These are phyloP conservation scores for Barbus barbus DNA, from an alignment of 2,113 vertebrate species.

Conservation along the genomic window DNA sequence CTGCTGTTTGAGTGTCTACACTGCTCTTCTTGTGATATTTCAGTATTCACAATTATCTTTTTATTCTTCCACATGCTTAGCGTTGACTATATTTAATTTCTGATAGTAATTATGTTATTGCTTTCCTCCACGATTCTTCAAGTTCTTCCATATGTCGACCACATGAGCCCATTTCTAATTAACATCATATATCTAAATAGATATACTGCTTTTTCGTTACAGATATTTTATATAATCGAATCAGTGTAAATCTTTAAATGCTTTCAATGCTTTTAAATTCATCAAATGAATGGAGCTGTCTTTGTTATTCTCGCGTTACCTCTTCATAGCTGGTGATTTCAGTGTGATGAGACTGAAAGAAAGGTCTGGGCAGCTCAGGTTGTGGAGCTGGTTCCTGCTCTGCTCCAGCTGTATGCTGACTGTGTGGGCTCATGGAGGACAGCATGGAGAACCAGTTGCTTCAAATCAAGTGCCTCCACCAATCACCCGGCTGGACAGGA, in stretches of 20 bases:
- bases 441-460: conserved; percentile 55
- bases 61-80: not conserved
- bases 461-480: conserved; percentile 59
- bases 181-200: not conserved
- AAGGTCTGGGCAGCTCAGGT: conserved; percentile 51
- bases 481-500: conserved; percentile 82
- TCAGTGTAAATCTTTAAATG: no score
- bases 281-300: not conserved
- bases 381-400: conserved; percentile 73
- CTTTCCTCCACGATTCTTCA: not conserved
- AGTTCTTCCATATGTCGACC: not conserved
- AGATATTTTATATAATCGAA: not conserved
- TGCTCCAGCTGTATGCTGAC: conserved; percentile 65
- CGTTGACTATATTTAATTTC: not conserved
- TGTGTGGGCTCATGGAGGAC: conserved; percentile 61
- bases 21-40: not conserved
- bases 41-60: not conserved
- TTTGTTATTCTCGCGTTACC: not conserved
- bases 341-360: conserved; percentile 62
- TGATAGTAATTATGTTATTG: not conserved
- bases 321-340: not conserved
- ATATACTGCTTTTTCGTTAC: not conserved
- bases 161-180: not conserved
- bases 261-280: no score
- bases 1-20: not conserved